Base-by-base conservation (phyloP, 2,888 invertebrate species). In the Aleiodes leptofemur region DNA sequence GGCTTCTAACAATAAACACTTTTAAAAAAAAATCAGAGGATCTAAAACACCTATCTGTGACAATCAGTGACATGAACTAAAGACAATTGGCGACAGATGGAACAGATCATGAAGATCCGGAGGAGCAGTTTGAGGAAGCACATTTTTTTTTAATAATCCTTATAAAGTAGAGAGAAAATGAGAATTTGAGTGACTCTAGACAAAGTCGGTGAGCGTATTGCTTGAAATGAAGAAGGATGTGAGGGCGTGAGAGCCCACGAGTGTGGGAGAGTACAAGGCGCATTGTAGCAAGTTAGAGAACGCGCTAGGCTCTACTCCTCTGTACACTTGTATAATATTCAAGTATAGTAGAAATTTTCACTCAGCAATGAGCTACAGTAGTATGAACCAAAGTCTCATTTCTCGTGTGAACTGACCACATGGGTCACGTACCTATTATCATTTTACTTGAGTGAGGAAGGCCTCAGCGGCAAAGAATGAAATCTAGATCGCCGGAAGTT, bases 341-440 rank as follows among this genome's bases (percentile, higher is more conserved):
- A 61, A 31, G 70, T 76, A 68, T 74, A 75, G 51, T 38, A 31
- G 23, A 68, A 69, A 69, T 68, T 29, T 34, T 55, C 77, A 72
- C 68, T 81, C 82, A 81, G 81, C 82, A 43, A 1, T 51, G 29
- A 29, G 51, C 51, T n/a, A 31, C 51, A 68, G 51, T 61, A 61
- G 64, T 64, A 68, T 68, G 68, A 51, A n/a, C 77, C 79, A 77
- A 79, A 83, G 84, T 86, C 87, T 87, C 86, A 83, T 87, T 87
- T 86, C 87, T 88, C 89, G 89, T 89, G 89, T 89, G 89, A 89
- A 89, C 89, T 89, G 89, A 89, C 89, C 89, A 89, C 89, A 88
- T 86, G 89, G 89, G 89, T 89, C 89, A 89, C 89, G 89, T 88
- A 86, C 87, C 87, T 89, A 89, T 89, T 88, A 89, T 89, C 88